Base-by-base conservation (phyloP, 1,140 invertebrate species). In the Brachystomella parvula region DNA sequence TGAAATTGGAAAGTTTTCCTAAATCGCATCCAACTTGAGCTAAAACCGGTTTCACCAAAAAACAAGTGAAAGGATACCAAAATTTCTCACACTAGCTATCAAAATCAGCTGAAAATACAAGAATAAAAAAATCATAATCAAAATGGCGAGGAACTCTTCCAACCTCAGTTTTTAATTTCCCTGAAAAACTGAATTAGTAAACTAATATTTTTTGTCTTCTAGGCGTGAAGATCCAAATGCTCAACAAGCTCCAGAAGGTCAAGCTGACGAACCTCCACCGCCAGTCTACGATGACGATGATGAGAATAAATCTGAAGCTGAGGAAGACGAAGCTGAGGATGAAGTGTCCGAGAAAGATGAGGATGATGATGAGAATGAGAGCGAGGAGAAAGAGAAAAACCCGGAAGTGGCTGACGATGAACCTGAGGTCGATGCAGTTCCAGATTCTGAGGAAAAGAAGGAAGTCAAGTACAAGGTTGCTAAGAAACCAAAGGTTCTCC, bases 361-460 rank as follows among this genome's bases (percentile, higher is more conserved):
- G 24, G 24, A 53, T 12, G 49, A 53, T 26, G 49, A 53, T 53
- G 49, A 19, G 19, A 19, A 53, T 9, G 49, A 53, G 24, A 53
- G 49, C 49, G 49, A 53, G 24, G 49, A 53, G 24, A 53, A 53
- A 53, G 49, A n/a, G n/a, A n/a, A n/a, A n/a, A n/a, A n/a, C n/a
- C n/a, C n/a, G n/a, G n/a, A 53, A 6, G 49, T 53, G 12, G 24
- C 49, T 53, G 49, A 53, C 21, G 49, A 53, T 24, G 49, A 9
- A 53, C 12, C 24, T 26, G 15, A 53, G 49, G 49, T 26, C 24
- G 49, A 53, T 9, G 49, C 12, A 6, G 49, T 15, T 6, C 9
- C 49, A 17, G 49, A 53, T 19, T 12, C 6, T 24, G 24, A 53
- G 21, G 21, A 26, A 6, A 19, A 15, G 6, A 53, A 53, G 21